Evolutionary conservation across 2,113 vertebrate species (phyloP).

Genomic region (Erythrocercus mccallii): DNA sequence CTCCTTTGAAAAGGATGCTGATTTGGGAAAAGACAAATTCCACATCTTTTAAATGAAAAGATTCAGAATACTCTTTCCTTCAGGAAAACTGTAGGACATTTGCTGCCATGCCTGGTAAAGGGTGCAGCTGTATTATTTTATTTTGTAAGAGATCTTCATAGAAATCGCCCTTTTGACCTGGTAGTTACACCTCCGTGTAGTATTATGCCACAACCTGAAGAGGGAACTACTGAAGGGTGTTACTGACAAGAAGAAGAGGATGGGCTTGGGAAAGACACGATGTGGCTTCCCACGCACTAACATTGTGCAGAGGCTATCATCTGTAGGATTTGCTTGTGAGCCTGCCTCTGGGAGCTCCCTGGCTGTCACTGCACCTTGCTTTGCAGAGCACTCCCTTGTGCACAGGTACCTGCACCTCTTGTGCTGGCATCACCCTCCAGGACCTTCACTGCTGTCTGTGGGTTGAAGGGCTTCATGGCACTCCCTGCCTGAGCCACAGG

Average conservation of each 20-base stretch:
- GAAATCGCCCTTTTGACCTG: not conserved
- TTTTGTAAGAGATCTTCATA: not conserved
- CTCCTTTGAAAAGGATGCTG: not conserved
- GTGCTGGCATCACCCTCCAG: not conserved
- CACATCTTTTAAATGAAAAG: not conserved
- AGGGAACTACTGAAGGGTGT: not conserved
- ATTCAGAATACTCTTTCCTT: not conserved
- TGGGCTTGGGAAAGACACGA: not conserved
- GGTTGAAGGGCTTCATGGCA: not conserved
- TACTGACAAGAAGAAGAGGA: not conserved
- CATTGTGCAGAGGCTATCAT: not conserved
- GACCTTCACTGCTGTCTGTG: not conserved
- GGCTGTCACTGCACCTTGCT: not conserved
- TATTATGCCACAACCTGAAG: not conserved
- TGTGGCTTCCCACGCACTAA: not conserved
- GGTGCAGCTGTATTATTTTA: not conserved
- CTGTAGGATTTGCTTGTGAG: not conserved
- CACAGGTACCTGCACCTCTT: not conserved
- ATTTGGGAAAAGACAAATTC: not conserved
- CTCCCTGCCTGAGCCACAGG: not conserved
- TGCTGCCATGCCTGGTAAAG: not conserved
- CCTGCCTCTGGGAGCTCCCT: not conserved
- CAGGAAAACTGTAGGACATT: not conserved
- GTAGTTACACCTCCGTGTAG: not conserved
- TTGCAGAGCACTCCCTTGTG: not conserved